Conservation (phyloP, 1,140 invertebrate species). For the Battus philenor region DNA sequence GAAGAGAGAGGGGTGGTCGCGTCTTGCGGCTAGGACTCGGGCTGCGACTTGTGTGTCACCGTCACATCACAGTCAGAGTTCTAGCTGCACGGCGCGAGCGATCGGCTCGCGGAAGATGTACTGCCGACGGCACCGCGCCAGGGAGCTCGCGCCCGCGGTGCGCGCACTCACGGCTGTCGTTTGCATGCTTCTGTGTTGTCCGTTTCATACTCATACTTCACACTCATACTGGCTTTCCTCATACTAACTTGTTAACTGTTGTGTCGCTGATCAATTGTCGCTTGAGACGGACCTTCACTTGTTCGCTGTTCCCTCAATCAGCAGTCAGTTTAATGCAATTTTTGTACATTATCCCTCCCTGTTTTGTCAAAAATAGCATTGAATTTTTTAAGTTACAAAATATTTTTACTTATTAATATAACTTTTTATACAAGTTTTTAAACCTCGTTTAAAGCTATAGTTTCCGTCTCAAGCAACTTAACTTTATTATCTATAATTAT, state of each 20-base stretch:
- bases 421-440: too few relatives aligned
- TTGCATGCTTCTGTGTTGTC: slow-evolving; percentile 29
- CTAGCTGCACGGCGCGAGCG: slow-evolving; percentile 82
- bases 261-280: too few relatives aligned
- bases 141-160: background rate
- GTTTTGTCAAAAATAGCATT: too few relatives aligned
- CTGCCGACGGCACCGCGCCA: background rate
- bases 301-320: too few relatives aligned
- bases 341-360: too few relatives aligned
- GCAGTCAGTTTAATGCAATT: too few relatives aligned
- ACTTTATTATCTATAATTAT: too few relatives aligned
- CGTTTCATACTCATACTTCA: slow-evolving; percentile 17
- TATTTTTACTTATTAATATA: too few relatives aligned
- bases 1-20: slow-evolving; percentile 24
- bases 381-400: too few relatives aligned
- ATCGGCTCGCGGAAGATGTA: slow-evolving; percentile 13
- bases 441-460: too few relatives aligned
- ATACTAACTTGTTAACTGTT: slow-evolving; percentile 29
- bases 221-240: slow-evolving; percentile 26
- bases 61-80: slow-evolving; percentile 95
- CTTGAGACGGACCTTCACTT: too few relatives aligned
- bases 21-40: slow-evolving; percentile 83
- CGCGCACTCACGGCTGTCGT: background rate
- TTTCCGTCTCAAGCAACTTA: too few relatives aligned
- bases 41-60: slow-evolving; percentile 86